These are phyloP conservation scores for Picus viridis DNA, from an alignment of 2,797 vertebrate genomes.

Conservation along the genomic window DNA sequence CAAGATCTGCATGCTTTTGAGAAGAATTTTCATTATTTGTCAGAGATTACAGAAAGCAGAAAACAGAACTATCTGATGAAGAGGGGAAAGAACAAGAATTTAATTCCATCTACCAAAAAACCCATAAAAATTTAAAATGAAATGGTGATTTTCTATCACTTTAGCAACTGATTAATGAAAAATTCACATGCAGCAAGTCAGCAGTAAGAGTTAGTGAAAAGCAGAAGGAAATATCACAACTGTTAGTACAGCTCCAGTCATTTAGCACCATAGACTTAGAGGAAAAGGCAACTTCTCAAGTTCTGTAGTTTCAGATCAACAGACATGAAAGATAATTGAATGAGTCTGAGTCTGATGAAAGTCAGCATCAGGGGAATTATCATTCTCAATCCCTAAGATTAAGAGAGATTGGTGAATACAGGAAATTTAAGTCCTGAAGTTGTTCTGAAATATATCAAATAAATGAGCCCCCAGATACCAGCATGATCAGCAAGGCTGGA, in stretches of 20 bases:
- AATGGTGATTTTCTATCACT: background rate
- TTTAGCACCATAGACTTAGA: background rate
- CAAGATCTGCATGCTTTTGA: background rate
- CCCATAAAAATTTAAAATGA: background rate
- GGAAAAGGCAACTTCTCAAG: slow-evolving; percentile 15
- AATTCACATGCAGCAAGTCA: background rate
- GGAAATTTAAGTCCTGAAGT: slow-evolving; percentile 10
- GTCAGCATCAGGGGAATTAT: background rate
- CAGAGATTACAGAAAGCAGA: background rate
- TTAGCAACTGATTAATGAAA: background rate
- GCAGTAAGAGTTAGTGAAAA: background rate
- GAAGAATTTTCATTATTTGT: background rate
- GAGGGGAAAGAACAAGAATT: background rate
- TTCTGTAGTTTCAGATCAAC: background rate
- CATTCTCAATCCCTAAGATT: slow-evolving; percentile 30
- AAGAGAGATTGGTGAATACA: slow-evolving; percentile 25
- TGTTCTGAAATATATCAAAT: slow-evolving; percentile 23
- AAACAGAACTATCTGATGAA: background rate
- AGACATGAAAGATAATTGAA: background rate
- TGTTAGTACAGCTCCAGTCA: background rate
- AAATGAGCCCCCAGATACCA: background rate
- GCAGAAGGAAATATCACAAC: background rate
- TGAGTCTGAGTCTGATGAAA: slow-evolving; percentile 27
- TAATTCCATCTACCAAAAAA: background rate
- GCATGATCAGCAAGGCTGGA: background rate